Base-by-base conservation (phyloP, 1,140 invertebrate species). In the Hydropsyche tenuis region DNA sequence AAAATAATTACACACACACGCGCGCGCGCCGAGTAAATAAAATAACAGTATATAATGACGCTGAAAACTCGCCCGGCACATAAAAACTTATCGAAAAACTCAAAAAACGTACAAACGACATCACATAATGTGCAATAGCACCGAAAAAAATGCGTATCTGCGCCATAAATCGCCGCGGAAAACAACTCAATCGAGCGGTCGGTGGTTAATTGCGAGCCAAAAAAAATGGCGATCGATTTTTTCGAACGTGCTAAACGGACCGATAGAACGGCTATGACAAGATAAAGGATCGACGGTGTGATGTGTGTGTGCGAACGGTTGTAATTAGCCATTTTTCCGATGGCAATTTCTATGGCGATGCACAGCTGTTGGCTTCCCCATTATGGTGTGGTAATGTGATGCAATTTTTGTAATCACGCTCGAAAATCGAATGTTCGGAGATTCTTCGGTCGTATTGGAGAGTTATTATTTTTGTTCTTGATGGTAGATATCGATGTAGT, bases 1-100 rank as follows among this genome's bases (percentile, higher is more conserved):
- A 68, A 51, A 46, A 68, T 68, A 68, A 68, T 68, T 48, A 68
- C 43, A 68, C 42, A 51, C 65, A 68, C 42, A 51, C 65, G 43
- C 42, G 27, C 65, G 48, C 42, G 27, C 65, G 43, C 14, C 65
- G 27, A 51, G 65, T 51, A 68, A 68, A 68, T 68, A 68, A 46
- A 51, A 46, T 65, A 65, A 51, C 46, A 46, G 65, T 51, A 68
- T n/a, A 68, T 51, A 68, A 68, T 48, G 65, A 51, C 43, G 16
- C 63, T 43, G 42, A 42, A 63, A 42, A 18, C 14, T 65, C 30
- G 16, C n/a, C 14, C n/a, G 63, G n/a, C n/a, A n/a, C n/a, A n/a
- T n/a, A n/a, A n/a, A n/a, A n/a, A n/a, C n/a, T n/a, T n/a, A n/a
- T n/a, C n/a, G n/a, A n/a, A n/a, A n/a, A n/a, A n/a, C n/a, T n/a